Percentiles rank a stretch among this genome's conserved stretches.
phyloP scores from a whole-genome alignment of 2,113 vertebrate genomes.

The Anoplopoma fimbria region DNA sequence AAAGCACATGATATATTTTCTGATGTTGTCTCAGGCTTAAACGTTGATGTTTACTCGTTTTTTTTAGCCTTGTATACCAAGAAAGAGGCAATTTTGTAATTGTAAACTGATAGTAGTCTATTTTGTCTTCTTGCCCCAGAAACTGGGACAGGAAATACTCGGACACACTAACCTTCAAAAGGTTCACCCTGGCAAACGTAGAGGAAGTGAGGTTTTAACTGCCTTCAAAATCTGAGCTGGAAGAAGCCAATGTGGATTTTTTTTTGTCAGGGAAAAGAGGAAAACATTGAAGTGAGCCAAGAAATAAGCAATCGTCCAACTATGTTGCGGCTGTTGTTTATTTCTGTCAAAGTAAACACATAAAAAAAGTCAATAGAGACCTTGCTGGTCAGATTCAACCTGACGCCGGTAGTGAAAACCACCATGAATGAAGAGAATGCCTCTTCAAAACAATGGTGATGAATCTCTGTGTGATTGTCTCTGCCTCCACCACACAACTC shows the following conservation, averaged over 20 bases:
- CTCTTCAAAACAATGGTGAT: constrained; percentile 73
- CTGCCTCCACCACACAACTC: constrained; percentile 65
- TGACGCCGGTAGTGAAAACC: constrained; percentile 73
- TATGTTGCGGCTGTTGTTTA: constrained; percentile 79
- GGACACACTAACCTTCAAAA: constrained; percentile 76
- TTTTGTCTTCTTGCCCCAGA: constrained; percentile 52
- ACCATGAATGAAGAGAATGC: constrained; percentile 76
- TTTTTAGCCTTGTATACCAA: constrained; percentile 63
- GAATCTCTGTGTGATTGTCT: constrained; percentile 67
- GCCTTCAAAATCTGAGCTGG: constrained; percentile 52
- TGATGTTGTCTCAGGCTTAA: constrained; percentile 77
- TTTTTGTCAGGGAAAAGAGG: constrained; percentile 66
- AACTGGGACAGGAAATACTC: constrained; percentile 68
- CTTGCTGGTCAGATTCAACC: constrained; percentile 70
- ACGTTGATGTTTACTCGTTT: constrained; percentile 69
- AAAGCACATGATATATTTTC: constrained; percentile 64
- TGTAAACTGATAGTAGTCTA: constrained; percentile 46
- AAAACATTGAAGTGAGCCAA: constrained; percentile 74
- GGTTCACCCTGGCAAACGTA: constrained; percentile 61
- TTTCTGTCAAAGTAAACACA: constrained; percentile 83
- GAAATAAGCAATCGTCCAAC: constrained; percentile 69
- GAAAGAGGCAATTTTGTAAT: constrained; percentile 53
- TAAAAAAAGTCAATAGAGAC: constrained; percentile 74
- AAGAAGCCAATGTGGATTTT: constrained; percentile 71
- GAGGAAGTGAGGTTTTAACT: constrained; percentile 65